Base-by-base conservation (phyloP, 2,797 vertebrate genomes). In the Simalia tracyae region DNA sequence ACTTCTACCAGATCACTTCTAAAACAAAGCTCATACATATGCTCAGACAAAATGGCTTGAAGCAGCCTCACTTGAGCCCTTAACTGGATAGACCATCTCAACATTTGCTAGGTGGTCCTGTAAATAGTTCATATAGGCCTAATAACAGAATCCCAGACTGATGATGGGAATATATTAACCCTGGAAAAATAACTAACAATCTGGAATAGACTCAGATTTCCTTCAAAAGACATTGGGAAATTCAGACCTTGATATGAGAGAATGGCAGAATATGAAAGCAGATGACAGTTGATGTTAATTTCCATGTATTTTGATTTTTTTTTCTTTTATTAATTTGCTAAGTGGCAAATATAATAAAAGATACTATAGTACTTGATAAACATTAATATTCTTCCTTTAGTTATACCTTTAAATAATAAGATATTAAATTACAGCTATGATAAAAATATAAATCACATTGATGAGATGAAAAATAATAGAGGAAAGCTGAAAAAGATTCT, bases 371-470 rank as follows among this genome's bases (percentile, higher is more conserved):
- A 81, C 3, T 81, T 81, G 88, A 85, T 36, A 46, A 92, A 76
- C 0, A 87, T n/a, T 57, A 61, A 1, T n/a, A 57, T 85, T 89
- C 12, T 31, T 61, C 61, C 2, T 91, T 94, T 59, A n/a, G 76
- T 63, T 93, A 8, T 91, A 87, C 89, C 94, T 95, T 90, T 76
- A 90, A 93, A 90, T 36, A 50, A 59, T 76, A 90, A 93, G 86
- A 93, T 10, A 63, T 93, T 90, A 81, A 91, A 76, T 92, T 36
- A 12, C 90, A 93, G 26, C 2, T 4, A 36, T 66, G 26, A 90
- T 90, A 76, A 94, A 96, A 96, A 95, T 91, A 92, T 50, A 63
- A 91, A 91, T n/a, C 84, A n/a, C n/a, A 85, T 90, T 94, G 92
- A 93, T 88, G 84, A 94, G 87, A 89, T 63, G 60, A 95, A 94